Evolutionary conservation across 2,797 vertebrate species (phyloP).

Genomic region (Zalophus californianus): DNA sequence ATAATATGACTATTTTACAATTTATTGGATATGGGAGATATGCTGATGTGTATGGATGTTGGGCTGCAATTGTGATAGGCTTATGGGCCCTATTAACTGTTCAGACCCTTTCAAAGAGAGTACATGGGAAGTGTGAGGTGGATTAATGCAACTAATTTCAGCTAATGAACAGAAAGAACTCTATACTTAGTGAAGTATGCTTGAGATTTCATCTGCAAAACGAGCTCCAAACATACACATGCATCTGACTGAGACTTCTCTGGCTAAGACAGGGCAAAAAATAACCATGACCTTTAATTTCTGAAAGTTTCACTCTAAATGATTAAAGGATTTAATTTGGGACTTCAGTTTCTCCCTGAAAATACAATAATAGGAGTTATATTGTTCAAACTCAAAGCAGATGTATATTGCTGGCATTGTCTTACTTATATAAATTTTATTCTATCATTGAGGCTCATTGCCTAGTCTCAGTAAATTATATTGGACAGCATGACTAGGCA

Average conservation of each 20-base stretch:
- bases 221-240: not conserved
- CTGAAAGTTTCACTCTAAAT: not conserved
- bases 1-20: not conserved
- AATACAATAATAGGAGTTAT: not conserved
- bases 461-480: not conserved
- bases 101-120: not conserved
- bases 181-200: not conserved
- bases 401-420: not conserved
- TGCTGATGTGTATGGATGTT: not conserved
- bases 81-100: not conserved
- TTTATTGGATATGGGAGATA: not conserved
- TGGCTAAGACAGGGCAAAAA: not conserved
- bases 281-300: not conserved
- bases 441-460: not conserved
- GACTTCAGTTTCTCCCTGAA: slow-evolving; percentile 15
- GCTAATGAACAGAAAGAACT: not conserved
- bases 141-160: not conserved
- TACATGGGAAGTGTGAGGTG: not conserved
- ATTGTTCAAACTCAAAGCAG: not conserved
- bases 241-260: not conserved
- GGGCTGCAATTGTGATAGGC: not conserved
- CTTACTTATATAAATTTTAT: not conserved
- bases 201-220: not conserved
- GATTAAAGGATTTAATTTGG: not conserved
- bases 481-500: not conserved